These are phyloP conservation scores for Xyrichtys novacula DNA, from an alignment of 2,797 vertebrate genomes.

Conservation along the genomic window DNA sequence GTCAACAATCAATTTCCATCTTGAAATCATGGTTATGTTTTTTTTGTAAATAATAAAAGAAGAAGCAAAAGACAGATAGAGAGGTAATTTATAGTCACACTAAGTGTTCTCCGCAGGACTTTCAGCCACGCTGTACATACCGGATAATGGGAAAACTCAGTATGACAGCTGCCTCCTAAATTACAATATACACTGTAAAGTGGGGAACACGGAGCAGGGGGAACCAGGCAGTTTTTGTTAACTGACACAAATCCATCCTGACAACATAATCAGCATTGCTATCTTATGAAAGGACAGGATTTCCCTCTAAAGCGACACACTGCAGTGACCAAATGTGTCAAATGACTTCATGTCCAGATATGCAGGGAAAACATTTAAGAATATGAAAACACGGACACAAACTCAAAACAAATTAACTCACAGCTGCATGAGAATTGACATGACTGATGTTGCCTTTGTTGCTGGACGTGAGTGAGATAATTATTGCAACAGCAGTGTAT, in stretches of 20 bases:
- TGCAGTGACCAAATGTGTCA: constrained; percentile 48
- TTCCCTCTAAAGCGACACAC: constrained; percentile 36
- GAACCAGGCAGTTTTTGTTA: constrained; percentile 20
- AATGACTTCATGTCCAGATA: constrained; percentile 47
- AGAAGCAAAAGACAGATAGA: not conserved
- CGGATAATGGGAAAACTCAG: constrained; percentile 61
- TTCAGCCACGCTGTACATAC: constrained; percentile 30
- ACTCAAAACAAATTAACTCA: constrained; percentile 48
- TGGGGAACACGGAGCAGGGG: constrained; percentile 39
- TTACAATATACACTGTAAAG: constrained; percentile 50
- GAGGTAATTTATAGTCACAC: constrained; percentile 16
- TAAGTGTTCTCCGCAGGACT: constrained; percentile 16
- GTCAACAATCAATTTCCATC: constrained; percentile 22
- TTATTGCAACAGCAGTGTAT: constrained; percentile 58
- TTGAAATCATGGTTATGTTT: constrained; percentile 16
- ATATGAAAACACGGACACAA: constrained; percentile 49
- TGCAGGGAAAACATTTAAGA: constrained; percentile 37
- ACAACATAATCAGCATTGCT: constrained; percentile 66
- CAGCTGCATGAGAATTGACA: constrained; percentile 30
- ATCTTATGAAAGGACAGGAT: constrained; percentile 54
- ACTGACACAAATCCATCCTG: constrained; percentile 53
- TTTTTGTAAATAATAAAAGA: too few relatives aligned
- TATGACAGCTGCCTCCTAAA: constrained; percentile 74
- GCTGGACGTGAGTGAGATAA: constrained; percentile 34
- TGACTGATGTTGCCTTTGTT: constrained; percentile 26